Evolutionary conservation across 2,888 invertebrate species (phyloP).

Genomic region (Emmelina monodactyla): DNA sequence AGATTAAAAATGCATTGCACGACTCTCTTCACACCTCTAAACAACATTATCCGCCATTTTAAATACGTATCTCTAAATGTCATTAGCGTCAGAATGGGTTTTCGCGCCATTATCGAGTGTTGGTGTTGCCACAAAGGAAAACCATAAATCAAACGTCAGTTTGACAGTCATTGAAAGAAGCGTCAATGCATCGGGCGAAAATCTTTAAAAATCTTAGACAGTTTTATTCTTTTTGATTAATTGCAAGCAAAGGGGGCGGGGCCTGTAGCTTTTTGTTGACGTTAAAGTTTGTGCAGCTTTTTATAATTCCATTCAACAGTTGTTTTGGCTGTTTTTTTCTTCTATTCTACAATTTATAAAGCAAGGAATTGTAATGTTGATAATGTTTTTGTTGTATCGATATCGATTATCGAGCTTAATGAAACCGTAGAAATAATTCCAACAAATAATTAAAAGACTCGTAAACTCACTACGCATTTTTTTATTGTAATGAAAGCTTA

Average conservation of each 20-base stretch:
- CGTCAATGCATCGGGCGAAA: constrained; percentile 60
- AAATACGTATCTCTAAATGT: constrained; percentile 50
- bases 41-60: constrained; percentile 40
- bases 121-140: constrained; percentile 51
- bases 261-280: constrained; percentile 23
- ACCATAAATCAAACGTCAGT: constrained; percentile 60
- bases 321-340: constrained; percentile 2
- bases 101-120: constrained; percentile 57
- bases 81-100: constrained; percentile 57
- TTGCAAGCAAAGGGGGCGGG: constrained; percentile 35
- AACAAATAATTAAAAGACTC: too few relatives aligned
- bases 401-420: too few relatives aligned
- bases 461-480: too few relatives aligned
- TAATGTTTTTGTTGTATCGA: too few relatives aligned
- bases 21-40: constrained; percentile 17
- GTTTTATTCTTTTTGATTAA: constrained; percentile 45
- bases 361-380: too few relatives aligned
- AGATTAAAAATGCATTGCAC: too few relatives aligned
- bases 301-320: constrained; percentile 22
- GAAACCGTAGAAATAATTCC: too few relatives aligned
- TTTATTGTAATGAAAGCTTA: too few relatives aligned
- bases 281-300: constrained; percentile 26
- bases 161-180: constrained; percentile 58
- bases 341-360: too few relatives aligned
- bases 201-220: constrained; percentile 42